phyloP scores from a whole-genome alignment of 2,113 vertebrate genomes.

The Alouatta palliata region DNA sequence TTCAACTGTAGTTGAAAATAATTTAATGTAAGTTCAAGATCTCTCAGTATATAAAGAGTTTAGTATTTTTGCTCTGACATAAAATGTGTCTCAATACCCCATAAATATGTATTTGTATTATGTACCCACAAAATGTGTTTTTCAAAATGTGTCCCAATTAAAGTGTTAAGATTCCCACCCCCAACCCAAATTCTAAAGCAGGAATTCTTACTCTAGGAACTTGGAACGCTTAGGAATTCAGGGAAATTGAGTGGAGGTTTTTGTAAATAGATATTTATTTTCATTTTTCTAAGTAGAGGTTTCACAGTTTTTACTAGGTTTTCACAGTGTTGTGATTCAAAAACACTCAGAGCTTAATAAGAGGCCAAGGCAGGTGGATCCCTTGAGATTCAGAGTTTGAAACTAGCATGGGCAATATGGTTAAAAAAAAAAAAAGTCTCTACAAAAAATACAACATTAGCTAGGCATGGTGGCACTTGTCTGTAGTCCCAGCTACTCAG shows the following conservation, averaged over 20 bases:
- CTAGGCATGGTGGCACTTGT: no score
- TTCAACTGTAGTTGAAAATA: not conserved
- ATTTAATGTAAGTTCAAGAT: not conserved
- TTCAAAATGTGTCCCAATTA: not conserved
- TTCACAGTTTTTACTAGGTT: not conserved
- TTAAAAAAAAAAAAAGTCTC: no score
- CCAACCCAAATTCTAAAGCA: not conserved
- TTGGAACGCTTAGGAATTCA: not conserved
- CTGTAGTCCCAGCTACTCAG: no score
- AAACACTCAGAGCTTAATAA: not conserved
- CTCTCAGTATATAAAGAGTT: not conserved
- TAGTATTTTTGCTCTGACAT: not conserved
- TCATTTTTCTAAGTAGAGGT: not conserved
- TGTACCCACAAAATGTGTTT: no score
- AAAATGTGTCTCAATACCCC: not conserved
- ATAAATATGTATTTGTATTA: no score
- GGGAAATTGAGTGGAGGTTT: not conserved
- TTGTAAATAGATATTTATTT: not conserved
- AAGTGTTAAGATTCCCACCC: not conserved
- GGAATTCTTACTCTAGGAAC: not conserved
- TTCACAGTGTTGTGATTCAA: not conserved
- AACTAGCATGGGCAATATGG: no score
- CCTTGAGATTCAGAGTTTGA: no score
- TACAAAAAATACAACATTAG: no score
- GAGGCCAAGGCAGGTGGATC: no score